These are phyloP conservation scores for Psix sp. DNA, from an alignment of 1,140 invertebrate genomes.

Conservation along the genomic window DNA sequence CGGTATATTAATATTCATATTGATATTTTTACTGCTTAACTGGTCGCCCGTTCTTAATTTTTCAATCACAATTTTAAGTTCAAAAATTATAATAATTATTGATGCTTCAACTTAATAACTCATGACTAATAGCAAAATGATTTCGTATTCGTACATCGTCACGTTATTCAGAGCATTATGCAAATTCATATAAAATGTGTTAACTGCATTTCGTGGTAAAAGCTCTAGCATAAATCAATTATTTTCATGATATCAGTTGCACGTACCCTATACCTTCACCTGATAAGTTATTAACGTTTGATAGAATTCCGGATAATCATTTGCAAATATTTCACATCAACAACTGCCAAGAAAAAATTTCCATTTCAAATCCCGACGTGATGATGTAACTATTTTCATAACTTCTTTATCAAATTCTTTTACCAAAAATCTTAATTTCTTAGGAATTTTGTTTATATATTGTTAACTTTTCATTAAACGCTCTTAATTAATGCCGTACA, in stretches of 20 bases:
- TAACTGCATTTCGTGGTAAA: slow-evolving; percentile 38
- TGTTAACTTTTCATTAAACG: too few relatives aligned
- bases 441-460: too few relatives aligned
- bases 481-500: too few relatives aligned
- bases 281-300: slow-evolving; percentile 19
- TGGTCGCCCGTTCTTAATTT: slow-evolving; percentile 13
- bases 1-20: slow-evolving; percentile 25
- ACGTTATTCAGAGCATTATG: slow-evolving; percentile 33
- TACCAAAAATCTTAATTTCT: too few relatives aligned
- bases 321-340: slow-evolving; percentile 4
- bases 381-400: too few relatives aligned
- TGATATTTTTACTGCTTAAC: slow-evolving; percentile 18
- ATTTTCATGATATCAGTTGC: slow-evolving; percentile 27
- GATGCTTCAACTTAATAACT: slow-evolving; percentile 22
- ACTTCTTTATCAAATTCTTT: too few relatives aligned
- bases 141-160: slow-evolving; percentile 7
- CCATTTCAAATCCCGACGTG: too few relatives aligned
- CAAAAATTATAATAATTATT: slow-evolving; percentile 27
- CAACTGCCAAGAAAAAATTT: background rate
- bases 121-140: slow-evolving; percentile 38
- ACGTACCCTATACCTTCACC: slow-evolving; percentile 16
- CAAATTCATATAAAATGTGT: slow-evolving; percentile 45
- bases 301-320: slow-evolving; percentile 35
- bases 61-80: slow-evolving; percentile 16
- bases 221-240: slow-evolving; percentile 38